phyloP scores from a whole-genome alignment of 2,797 vertebrate species.

The Thamnophis elegans region DNA sequence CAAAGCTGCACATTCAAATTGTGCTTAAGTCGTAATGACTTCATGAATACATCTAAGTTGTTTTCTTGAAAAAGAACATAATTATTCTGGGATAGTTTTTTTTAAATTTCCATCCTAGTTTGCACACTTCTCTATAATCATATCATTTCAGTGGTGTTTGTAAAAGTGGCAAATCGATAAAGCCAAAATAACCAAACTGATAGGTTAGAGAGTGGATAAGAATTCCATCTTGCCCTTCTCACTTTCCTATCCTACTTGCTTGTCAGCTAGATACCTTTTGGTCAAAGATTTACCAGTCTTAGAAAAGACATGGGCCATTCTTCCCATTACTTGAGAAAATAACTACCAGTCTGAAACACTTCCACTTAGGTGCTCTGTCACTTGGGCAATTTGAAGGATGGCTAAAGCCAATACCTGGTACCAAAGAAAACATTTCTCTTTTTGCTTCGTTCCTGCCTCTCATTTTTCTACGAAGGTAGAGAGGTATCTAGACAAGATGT shows the following conservation, averaged over 20 bases:
- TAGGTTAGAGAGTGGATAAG: not conserved
- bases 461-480: not conserved
- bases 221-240: not conserved
- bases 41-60: not conserved
- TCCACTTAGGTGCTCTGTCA: not conserved
- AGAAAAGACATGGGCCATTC: not conserved
- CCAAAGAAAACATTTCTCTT: not conserved
- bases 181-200: not conserved
- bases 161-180: not conserved
- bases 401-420: not conserved
- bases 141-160: not conserved
- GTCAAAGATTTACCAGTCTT: not conserved
- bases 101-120: not conserved
- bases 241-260: not conserved
- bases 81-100: not conserved
- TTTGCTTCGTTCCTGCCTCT: not conserved
- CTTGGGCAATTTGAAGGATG: not conserved
- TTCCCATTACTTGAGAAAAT: not conserved
- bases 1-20: not conserved
- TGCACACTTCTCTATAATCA: not conserved
- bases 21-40: not conserved
- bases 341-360: not conserved
- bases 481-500: not conserved
- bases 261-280: not conserved
- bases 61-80: not conserved